A percentile compares a stretch with the other conserved stretches of the same genome.
Conservation (phyloP, 1,140 invertebrate genomes). For the Cotesia chilonis region DNA sequence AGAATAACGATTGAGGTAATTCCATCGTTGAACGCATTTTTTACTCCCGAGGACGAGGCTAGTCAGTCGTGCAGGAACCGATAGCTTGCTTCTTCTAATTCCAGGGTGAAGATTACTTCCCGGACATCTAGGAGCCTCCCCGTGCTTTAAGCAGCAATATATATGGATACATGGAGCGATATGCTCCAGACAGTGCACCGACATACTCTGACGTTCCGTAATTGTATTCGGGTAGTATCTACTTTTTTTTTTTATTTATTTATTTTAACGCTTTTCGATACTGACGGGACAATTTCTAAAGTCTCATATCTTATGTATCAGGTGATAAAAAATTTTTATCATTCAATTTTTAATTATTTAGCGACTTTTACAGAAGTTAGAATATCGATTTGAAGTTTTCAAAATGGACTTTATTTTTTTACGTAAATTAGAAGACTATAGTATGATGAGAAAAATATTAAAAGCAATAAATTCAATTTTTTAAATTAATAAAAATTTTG, state of each 20-base stretch:
- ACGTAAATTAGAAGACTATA: too few relatives aligned
- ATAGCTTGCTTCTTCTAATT: slow-evolving; percentile 8
- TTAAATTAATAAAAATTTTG: too few relatives aligned
- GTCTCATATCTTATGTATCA: too few relatives aligned
- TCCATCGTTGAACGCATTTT: slow-evolving; percentile 14
- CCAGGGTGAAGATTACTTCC: slow-evolving; percentile 34
- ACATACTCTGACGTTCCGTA: slow-evolving; percentile 30
- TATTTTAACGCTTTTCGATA: too few relatives aligned
- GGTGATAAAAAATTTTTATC: too few relatives aligned
- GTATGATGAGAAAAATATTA: too few relatives aligned
- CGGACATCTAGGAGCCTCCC: slow-evolving; percentile 40
- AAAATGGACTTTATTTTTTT: too few relatives aligned
- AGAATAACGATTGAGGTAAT: background rate
- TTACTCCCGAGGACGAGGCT: background rate
- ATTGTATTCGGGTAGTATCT: slow-evolving; percentile 46
- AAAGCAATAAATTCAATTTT: too few relatives aligned
- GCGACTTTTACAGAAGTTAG: too few relatives aligned
- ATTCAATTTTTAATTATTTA: too few relatives aligned
- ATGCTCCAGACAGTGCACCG: background rate
- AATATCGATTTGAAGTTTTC: too few relatives aligned
- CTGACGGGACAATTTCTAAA: too few relatives aligned
- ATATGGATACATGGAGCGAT: slow-evolving; percentile 42
- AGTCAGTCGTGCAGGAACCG: slow-evolving; percentile 16
- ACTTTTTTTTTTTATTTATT: background rate
- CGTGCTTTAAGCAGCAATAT: slow-evolving; percentile 56